phyloP scores from a whole-genome alignment of 2,113 vertebrate genomes.

The Pholis gunnellus region DNA sequence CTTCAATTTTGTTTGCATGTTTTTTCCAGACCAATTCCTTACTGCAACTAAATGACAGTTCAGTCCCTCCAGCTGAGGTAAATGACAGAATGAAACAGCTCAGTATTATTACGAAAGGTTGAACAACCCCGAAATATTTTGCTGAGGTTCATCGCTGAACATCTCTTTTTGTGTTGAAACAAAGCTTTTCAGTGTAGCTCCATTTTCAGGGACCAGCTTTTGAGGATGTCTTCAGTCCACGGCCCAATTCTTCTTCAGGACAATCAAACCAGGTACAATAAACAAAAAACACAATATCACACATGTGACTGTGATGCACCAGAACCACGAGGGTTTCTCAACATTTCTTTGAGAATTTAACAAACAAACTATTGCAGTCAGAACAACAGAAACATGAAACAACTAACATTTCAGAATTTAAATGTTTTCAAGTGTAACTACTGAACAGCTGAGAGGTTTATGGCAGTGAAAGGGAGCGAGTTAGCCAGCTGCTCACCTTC shows the following conservation, averaged over 20 bases:
- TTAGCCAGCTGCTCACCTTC: background rate
- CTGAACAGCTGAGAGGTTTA: background rate
- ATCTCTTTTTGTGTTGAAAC: background rate
- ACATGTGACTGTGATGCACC: background rate
- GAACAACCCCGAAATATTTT: background rate
- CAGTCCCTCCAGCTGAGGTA: slow-evolving; percentile 47
- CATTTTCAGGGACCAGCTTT: slow-evolving; percentile 44
- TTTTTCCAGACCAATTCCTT: slow-evolving; percentile 36
- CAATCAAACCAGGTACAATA: slow-evolving; percentile 40
- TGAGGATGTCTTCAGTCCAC: slow-evolving; percentile 47
- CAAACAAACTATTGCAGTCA: background rate
- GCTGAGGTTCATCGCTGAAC: background rate
- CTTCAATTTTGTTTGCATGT: background rate
- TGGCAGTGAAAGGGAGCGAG: background rate
- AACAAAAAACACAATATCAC: background rate
- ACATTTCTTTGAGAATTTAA: background rate
- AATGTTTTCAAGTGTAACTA: background rate
- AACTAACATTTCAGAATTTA: background rate
- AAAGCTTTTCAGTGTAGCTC: background rate
- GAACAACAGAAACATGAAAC: background rate
- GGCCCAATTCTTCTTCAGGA: background rate
- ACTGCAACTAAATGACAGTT: slow-evolving; percentile 50
- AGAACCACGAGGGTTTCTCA: background rate
- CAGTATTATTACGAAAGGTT: background rate
- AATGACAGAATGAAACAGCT: background rate